phyloP scores from a whole-genome alignment of 2,888 invertebrate species.

The Dichetophora obliterata region DNA sequence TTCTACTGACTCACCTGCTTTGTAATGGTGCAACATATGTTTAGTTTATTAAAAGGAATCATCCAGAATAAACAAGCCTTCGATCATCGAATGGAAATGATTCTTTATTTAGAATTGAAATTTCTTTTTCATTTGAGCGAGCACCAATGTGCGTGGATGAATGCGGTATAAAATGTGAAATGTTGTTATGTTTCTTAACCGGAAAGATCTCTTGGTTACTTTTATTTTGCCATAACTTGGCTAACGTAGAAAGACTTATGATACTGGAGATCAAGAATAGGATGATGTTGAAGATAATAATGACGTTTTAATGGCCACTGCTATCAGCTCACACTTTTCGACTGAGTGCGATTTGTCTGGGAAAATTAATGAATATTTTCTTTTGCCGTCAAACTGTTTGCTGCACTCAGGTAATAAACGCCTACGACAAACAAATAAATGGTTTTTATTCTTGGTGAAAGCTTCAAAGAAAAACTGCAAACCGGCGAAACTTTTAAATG shows the following conservation, averaged over 20 bases:
- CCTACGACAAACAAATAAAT: background rate
- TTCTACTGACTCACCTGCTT: constrained; percentile 19
- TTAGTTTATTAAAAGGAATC: background rate
- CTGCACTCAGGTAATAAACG: background rate
- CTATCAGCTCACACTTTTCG: background rate
- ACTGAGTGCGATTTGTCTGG: background rate
- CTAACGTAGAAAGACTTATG: background rate
- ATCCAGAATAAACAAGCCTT: background rate
- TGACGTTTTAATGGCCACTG: background rate
- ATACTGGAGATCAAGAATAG: background rate
- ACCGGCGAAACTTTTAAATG: too few species aligned
- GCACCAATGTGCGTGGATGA: background rate
- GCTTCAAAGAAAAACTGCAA: too few species aligned
- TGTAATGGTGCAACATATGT: background rate
- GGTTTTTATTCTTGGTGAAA: too few species aligned
- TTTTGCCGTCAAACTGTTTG: background rate
- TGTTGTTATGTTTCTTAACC: background rate
- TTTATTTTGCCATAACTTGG: background rate
- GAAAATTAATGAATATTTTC: background rate
- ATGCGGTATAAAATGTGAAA: background rate
- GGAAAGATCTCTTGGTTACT: background rate
- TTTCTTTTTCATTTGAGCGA: background rate
- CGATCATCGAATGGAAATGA: constrained; percentile 12
- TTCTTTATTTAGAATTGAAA: constrained; percentile 29
- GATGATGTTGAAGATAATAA: background rate